phyloP scores from a whole-genome alignment of 2,797 vertebrate species.

The Cirrhinus molitorella region DNA sequence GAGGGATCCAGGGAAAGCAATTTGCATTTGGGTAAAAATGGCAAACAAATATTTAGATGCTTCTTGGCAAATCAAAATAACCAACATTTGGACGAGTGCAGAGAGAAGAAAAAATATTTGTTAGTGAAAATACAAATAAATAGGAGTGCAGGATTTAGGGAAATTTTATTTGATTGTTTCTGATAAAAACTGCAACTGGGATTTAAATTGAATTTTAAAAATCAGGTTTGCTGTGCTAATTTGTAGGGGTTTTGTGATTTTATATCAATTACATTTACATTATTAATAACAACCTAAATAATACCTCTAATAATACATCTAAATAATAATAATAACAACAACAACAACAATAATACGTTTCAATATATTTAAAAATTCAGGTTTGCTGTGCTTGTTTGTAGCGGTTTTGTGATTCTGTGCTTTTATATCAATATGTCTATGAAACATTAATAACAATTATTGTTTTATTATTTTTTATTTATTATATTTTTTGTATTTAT shows the following conservation, averaged over 20 bases:
- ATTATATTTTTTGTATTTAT: no score
- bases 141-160: background rate
- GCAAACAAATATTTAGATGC: background rate
- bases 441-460: no score
- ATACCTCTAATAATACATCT: background rate
- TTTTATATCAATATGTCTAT: no score
- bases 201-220: conserved; percentile 59
- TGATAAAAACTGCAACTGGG: background rate
- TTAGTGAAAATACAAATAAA: background rate
- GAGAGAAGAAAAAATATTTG: background rate
- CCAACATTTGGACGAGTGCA: background rate
- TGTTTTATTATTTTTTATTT: no score
- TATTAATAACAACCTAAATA: no score
- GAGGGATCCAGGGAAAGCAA: background rate
- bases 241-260: background rate
- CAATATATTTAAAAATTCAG: no score
- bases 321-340: background rate
- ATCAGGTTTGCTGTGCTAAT: background rate
- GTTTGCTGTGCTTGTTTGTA: no score
- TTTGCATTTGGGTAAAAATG: background rate
- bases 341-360: background rate
- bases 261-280: background rate
- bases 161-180: background rate
- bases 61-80: conserved; percentile 3
- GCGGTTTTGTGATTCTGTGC: no score